Evolutionary conservation across 2,113 vertebrate species (phyloP).

Genomic region (human): DNA sequence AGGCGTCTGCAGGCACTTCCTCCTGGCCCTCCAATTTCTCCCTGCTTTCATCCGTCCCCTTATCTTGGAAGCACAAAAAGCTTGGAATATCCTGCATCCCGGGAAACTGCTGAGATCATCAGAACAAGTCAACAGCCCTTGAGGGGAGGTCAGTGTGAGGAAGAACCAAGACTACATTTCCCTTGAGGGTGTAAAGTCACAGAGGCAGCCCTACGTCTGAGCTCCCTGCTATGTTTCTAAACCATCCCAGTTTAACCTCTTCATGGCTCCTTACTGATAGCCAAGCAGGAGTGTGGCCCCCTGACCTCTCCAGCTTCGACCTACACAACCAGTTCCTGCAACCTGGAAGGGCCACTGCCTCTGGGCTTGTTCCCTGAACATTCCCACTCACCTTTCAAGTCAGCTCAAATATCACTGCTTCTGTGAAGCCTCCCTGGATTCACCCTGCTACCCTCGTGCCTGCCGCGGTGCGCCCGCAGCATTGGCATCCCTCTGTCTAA

Average conservation of each 20-base stretch:
- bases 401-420: not conserved
- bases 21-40: not conserved
- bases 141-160: not conserved
- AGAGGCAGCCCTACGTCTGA: not conserved
- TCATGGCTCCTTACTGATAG: not conserved
- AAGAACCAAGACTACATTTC: not conserved
- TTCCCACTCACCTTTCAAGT: not conserved
- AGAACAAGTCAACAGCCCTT: not conserved
- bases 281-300: not conserved
- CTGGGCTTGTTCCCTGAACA: not conserved
- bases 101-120: constrained; percentile 46
- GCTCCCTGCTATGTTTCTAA: not conserved
- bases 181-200: not conserved
- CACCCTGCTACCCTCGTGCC: not conserved
- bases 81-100: constrained; percentile 36
- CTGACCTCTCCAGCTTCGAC: not conserved
- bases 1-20: not conserved
- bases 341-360: not conserved
- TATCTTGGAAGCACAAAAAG: constrained; percentile 49
- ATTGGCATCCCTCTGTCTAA: not conserved
- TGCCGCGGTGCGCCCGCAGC: not conserved
- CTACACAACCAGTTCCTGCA: not conserved
- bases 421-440: not conserved
- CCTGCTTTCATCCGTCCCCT: not conserved
- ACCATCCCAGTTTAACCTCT: not conserved